Evolutionary conservation across 1,140 invertebrate genomes (phyloP), one percentile per base, ranked within the genome.

Genomic region (Elymnias hypermnestra): DNA sequence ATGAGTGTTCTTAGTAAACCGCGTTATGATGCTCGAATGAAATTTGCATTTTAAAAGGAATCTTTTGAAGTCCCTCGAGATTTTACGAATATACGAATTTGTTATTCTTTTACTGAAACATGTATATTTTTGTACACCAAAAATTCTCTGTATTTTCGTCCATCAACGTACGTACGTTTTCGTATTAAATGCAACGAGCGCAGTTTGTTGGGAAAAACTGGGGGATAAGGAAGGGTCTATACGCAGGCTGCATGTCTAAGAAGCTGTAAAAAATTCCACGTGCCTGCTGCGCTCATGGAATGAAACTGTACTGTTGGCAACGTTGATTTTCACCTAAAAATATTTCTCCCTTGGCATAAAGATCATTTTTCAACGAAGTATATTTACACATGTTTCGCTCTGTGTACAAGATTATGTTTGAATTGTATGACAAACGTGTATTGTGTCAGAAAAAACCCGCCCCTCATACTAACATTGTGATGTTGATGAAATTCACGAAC

Each of bases 221-320:
- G 13, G 53, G 59, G 56, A 71, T 66, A 62, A 63, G 52, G 62
- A 61, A 67, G 74, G 68, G 68, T 63, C 60, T 29, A 25, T 23
- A 70, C 78, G 74, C 51, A 68, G 21, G 21, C 64, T 66, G 78
- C 59, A 79, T 83, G 67, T 58, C 55, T 67, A 76, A 74, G 63
- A 53, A 52, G 43, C 47, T 18, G 53, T 71, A 67, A 79, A 78
- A 74, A 77, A 70, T 68, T 63, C 66, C 52, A 52, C 55, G 47
- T 9, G 21, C 35, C 28, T 47, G 41, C 19, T 29, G 26, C 43
- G 31, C 36, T 49, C 21, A 26, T 41, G 33, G 38, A 49, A 49
- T 22, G 39, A 42, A 42, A 28, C 22, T 7, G 12, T 39, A 46
- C 25, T 13, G 25, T 28, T 7, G 15, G 26, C 46, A 41, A 26